phyloP scores from a whole-genome alignment of 2,888 invertebrate genomes.

The Drosophila picticornis region DNA sequence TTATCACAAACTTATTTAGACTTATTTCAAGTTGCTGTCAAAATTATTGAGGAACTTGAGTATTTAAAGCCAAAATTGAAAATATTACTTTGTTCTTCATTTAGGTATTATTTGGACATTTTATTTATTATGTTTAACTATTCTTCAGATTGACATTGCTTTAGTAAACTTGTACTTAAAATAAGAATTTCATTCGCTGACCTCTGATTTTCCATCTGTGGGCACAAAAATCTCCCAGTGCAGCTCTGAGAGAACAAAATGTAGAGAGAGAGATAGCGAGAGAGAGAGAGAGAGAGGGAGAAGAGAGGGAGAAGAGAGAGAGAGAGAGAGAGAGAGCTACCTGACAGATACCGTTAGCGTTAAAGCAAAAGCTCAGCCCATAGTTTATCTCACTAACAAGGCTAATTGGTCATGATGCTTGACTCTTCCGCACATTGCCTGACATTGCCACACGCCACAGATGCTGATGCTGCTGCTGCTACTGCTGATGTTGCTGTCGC shows the following conservation, averaged over 20 bases:
- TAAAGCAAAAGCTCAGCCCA: constrained; percentile 58
- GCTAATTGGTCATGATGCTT: constrained; percentile 81
- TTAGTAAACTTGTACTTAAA: background rate
- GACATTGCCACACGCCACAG: constrained; percentile 65
- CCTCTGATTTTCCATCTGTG: background rate
- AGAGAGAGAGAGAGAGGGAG: constrained; percentile 1
- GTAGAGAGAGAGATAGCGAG: background rate
- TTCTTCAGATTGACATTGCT: background rate
- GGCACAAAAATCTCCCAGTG: background rate
- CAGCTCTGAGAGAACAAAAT: constrained; percentile 3
- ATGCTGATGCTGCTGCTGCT: constrained; percentile 26
- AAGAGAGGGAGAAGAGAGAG: constrained; percentile 5
- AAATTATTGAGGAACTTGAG: background rate
- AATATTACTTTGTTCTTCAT: background rate
- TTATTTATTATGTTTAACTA: background rate
- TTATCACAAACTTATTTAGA: background rate
- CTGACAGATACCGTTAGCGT: constrained; percentile 66
- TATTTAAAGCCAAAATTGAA: background rate
- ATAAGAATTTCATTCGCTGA: background rate
- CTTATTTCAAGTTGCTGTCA: background rate
- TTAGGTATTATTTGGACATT: background rate
- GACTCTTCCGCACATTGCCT: constrained; percentile 48
- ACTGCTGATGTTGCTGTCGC: constrained; percentile 14
- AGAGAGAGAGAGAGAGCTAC: constrained; percentile 12
- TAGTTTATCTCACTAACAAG: constrained; percentile 80